These are phyloP conservation scores for Poeciliopsis turrubarensis DNA, from an alignment of 2,113 vertebrate genomes.

Conservation along the genomic window DNA sequence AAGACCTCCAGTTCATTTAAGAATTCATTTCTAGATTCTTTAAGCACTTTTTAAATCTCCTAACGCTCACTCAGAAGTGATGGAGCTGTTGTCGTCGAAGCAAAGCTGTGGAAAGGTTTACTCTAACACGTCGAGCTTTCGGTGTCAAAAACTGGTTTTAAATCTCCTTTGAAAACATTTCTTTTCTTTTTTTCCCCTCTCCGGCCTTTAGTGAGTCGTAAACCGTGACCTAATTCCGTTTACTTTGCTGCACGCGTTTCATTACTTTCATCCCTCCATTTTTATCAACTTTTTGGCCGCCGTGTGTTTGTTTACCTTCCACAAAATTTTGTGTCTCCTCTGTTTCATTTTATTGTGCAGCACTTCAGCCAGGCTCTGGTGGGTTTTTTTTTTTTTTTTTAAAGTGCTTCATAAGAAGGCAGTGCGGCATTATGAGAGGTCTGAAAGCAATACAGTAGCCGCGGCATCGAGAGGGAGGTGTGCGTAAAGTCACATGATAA, in stretches of 20 bases:
- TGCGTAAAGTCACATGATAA: conserved; percentile 72
- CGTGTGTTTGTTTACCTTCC: background rate
- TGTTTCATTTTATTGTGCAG: background rate
- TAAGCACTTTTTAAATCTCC: background rate
- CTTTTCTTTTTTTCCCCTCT: background rate
- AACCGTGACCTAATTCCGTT: background rate
- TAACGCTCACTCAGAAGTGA: background rate
- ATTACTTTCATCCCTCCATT: background rate
- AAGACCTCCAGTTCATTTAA: background rate
- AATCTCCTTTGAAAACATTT: background rate
- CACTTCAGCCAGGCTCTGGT: background rate
- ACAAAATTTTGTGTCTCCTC: background rate
- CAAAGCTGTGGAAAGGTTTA: background rate
- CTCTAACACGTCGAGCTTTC: background rate
- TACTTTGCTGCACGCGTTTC: background rate
- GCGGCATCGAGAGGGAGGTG: conserved; percentile 61
- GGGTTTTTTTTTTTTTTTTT: no score
- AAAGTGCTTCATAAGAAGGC: background rate
- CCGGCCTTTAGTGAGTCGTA: background rate
- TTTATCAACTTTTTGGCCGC: background rate
- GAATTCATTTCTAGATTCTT: background rate
- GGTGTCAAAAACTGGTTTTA: background rate
- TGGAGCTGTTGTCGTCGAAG: background rate
- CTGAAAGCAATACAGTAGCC: conserved; percentile 61
- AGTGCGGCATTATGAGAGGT: background rate